phyloP scores from a whole-genome alignment of 2,888 invertebrate genomes.

The Hemistola chrysoprasaria region DNA sequence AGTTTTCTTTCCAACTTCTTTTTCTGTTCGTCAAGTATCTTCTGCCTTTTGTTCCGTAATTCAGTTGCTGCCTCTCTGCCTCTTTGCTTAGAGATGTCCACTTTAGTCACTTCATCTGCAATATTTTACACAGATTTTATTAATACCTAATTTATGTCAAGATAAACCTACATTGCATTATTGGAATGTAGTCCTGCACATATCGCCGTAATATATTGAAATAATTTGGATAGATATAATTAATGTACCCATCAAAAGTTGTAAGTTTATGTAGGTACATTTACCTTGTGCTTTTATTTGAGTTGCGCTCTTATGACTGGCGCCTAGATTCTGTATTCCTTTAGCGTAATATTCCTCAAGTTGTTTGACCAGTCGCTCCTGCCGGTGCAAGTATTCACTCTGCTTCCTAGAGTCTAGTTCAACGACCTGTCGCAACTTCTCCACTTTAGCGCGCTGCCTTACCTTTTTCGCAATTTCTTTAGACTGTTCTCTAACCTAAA shows the following conservation, averaged over 20 bases:
- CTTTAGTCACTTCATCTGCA: constrained; percentile 43
- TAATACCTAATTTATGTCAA: too few relatives aligned
- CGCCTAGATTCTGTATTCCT: constrained; percentile 59
- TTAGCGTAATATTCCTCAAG: constrained; percentile 61
- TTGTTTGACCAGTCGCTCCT: constrained; percentile 63
- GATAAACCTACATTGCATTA: too few relatives aligned
- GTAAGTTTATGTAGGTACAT: too few relatives aligned
- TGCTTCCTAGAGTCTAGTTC: constrained; percentile 59
- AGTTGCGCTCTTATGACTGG: constrained; percentile 58
- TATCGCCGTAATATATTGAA: too few relatives aligned
- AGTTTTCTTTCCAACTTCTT: constrained; percentile 65
- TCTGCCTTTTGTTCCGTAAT: constrained; percentile 58
- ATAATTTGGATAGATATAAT: too few relatives aligned
- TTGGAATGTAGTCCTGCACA: too few relatives aligned
- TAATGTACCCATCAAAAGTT: too few relatives aligned
- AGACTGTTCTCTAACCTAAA: constrained; percentile 78
- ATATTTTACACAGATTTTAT: not conserved
- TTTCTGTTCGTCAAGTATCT: constrained; percentile 64
- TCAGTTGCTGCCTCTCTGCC: constrained; percentile 64
- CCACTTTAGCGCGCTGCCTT: constrained; percentile 67
- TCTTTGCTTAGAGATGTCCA: constrained; percentile 59
- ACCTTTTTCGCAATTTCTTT: constrained; percentile 76
- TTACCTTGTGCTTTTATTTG: constrained; percentile 49
- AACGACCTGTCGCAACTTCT: constrained; percentile 56
- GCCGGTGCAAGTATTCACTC: constrained; percentile 60